These are phyloP conservation scores for Crax fasciolata DNA, from an alignment of 2,797 vertebrate genomes.

Conservation along the genomic window DNA sequence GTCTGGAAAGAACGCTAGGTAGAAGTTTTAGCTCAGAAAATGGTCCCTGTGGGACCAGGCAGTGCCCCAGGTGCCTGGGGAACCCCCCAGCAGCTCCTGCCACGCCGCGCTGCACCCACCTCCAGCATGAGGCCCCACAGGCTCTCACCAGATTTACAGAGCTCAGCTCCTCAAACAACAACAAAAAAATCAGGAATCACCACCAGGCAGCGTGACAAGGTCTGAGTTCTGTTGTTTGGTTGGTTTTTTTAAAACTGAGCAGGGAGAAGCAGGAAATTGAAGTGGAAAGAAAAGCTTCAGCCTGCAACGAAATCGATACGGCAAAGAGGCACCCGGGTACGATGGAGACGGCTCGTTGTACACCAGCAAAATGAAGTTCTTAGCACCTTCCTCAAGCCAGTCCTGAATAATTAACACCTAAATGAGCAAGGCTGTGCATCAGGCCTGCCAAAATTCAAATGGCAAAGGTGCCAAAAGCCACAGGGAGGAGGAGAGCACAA, in stretches of 20 bases:
- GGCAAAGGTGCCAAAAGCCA: not conserved
- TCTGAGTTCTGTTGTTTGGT: too few relatives aligned
- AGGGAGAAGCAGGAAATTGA: not conserved
- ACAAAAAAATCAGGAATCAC: not conserved
- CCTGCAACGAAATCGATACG: not conserved
- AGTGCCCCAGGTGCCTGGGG: too few relatives aligned
- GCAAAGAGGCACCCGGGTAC: not conserved
- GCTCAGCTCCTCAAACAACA: not conserved
- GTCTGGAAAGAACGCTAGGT: not conserved
- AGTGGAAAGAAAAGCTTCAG: not conserved
- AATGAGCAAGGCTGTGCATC: not conserved
- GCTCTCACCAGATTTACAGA: not conserved
- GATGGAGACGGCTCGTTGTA: not conserved
- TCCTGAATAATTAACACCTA: not conserved
- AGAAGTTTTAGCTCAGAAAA: conserved; percentile 7
- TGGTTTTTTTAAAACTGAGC: not conserved
- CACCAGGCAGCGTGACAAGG: not conserved
- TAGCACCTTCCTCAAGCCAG: not conserved
- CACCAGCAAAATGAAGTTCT: not conserved
- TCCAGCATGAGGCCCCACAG: rapidly evolving
- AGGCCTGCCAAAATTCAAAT: not conserved
- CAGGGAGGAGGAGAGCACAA: rapidly evolving
- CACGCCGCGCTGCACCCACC: not conserved
- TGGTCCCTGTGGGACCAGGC: not conserved
- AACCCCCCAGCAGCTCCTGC: too few relatives aligned